Evolutionary conservation across 2,113 vertebrate genomes (phyloP), one percentile per base, ranked within the genome.

Genomic region (Rynchops niger): DNA sequence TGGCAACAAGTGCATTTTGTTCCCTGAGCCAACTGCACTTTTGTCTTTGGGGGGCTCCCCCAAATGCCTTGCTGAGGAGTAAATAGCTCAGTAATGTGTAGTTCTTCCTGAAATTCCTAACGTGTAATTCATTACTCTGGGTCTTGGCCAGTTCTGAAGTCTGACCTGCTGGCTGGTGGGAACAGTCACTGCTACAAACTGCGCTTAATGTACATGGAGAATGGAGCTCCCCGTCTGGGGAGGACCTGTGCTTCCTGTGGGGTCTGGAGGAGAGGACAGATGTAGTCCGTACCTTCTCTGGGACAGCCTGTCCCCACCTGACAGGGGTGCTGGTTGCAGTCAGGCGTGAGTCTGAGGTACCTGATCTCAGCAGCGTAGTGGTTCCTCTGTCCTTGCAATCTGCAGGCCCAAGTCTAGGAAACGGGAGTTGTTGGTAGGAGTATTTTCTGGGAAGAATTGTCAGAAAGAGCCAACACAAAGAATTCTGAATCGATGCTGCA

Each of bases 301-400:
- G 38, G 49, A 21, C 67, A 66, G 30, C 71, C 55, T 77, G n/a
- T 63, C 77, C 71, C 43, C n/a, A 23, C 32, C 34, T 78, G 49
- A 9, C 15, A 13, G 4, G 42, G 47, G 7, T 63, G 26, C 47
- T 78, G 40, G 19, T 18, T 43, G 32, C 47, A 42, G 42, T 69
- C 5, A 4, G 20, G 9, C 4, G 2, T 0, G 1, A 36, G 43
- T 38, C 66, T 76, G 63, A 50, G 2, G 0, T 15, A 7, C 52
- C 43, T 79, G 56, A 34, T 19, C 2, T 0, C 12, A 76, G 47
- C 30, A 71, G 63, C 59, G 56, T 34, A 0, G 6, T 50, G 27
- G 20, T 76, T 90, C 36, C 53, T 89, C 36, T 53, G 70, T 40
- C 63, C 38, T 34, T 87, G 55, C 22, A 17, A 23, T 70, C 67